Evolutionary conservation across 2,113 vertebrate genomes (phyloP), one percentile per base, ranked within the genome.

Genomic region (Podarcis raffonei): DNA sequence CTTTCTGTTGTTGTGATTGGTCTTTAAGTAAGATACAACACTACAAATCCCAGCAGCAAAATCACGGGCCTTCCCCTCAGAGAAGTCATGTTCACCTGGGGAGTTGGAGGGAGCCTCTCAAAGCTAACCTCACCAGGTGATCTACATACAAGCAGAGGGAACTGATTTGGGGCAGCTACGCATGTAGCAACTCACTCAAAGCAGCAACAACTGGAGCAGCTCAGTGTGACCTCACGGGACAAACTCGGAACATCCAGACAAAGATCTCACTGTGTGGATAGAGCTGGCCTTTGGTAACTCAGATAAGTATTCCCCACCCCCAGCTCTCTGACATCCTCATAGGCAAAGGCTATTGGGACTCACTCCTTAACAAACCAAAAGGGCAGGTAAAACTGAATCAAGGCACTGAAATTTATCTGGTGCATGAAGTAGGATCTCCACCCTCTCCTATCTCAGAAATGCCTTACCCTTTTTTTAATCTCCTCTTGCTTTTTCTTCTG

Each of bases 401-500:
- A 32, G 30, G 15, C 57, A 1, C 84, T 77, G 18, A 16, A 30
- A n/a, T 35, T 53, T 2, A 12, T 32, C 48, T 6, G 16, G 37
- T 2, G 8, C 62, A 75, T 20, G 23, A 6, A 35, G 15, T 48
- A 37, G 37, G 57, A 32, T 11, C 2, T 32, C 37, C 20, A 74
- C 48, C 5, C 2, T 48, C 48, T 20, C 66, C 42, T 4, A 74
- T 71, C 86, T 18, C 15, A 48, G 32, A 79, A 27, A 84, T 85
- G 6, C 94, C 89, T 97, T 92, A 98, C 98, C 92, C 96, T 94
- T 87, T 97, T 95, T 92, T 95, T 94, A 87, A 97, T 91, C 89
- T 98, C 98, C 90, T 99, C 97, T 94, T 98, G 97, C 94, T 98
- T 98, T 92, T 98, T 98, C 96, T 97, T 99, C 95, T 98, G 96